Percentiles rank a stretch among this genome's conserved stretches.
phyloP scores from a whole-genome alignment of 2,113 vertebrate genomes.

The Donacobius atricapilla region DNA sequence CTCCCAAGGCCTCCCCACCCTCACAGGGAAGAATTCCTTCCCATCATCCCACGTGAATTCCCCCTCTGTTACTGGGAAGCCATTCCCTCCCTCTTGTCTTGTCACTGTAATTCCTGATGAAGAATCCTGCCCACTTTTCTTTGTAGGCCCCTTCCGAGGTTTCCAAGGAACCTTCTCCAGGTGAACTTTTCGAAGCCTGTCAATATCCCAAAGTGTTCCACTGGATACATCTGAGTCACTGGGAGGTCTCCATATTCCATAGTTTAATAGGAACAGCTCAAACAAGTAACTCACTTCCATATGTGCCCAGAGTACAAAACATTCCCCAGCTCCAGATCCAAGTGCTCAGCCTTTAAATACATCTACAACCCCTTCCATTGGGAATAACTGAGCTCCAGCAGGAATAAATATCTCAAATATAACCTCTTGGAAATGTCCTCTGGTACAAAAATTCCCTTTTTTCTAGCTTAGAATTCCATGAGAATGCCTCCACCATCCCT shows the following conservation, averaged over 20 bases:
- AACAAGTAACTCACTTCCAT: neutral
- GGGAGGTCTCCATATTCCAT: neutral
- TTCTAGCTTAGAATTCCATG: neutral
- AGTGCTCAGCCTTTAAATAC: constrained; percentile 12
- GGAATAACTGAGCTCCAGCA: neutral
- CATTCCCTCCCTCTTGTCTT: neutral
- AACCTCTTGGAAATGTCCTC: neutral
- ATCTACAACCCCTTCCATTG: neutral
- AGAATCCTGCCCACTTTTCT: neutral
- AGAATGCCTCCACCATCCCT: neutral
- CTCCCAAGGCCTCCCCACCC: neutral
- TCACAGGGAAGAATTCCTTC: neutral
- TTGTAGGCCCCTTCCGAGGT: neutral
- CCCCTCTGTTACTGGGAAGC: neutral
- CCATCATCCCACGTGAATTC: neutral
- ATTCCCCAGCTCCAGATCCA: neutral
- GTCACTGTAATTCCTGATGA: neutral
- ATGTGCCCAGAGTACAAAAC: neutral
- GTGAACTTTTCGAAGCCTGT: neutral
- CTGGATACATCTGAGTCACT: neutral
- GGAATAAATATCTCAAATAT: constrained; percentile 52
- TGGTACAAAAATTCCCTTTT: constrained; percentile 17
- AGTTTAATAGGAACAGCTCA: constrained; percentile 46
- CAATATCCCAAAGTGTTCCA: neutral
- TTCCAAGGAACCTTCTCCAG: neutral